Evolutionary conservation across 92 coral and sea anemone genomes (phyloP), one percentile per base, ranked within the genome.

Genomic region (Palythoa grandis): DNA sequence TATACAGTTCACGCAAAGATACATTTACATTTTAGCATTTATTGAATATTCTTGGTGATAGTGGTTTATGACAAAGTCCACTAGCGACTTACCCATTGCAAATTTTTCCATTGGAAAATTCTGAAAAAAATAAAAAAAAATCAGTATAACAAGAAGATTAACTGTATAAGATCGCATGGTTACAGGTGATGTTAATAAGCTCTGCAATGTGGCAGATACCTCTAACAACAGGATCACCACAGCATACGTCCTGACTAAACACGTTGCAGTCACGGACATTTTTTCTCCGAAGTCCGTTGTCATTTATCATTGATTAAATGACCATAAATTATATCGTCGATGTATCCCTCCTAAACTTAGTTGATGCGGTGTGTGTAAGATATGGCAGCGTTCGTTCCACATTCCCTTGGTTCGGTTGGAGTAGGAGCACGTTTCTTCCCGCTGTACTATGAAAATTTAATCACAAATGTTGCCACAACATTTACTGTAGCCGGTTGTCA

Each of bases 381-480:
- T 67, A 70, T 19, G 63, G 39, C 74, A 48, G 43, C 47, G 48
- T 16, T 69, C 6, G 17, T 11, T 11, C 17, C 40, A 61, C 57
- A 63, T 22, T 80, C 74, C 66, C 72, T 68, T 80, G 85, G 24
- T 68, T 66, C 22, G 20, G 57, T 78, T 52, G 37, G 38, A 20
- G 38, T 14, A 35, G 13, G 72, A 78, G 70, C 74, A 24, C 16
- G 52, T 24, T 17, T 80, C 74, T 43, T 47, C 60, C 85, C 39
- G 85, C 72, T 80, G 60, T 19, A 80, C 74, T 66, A 80, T 80
- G 61, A 80, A 80, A 80, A 80, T 66, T 80, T 80, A 80, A 80
- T 80, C 74, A 80, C 47, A 50, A 43, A 63, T 80, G 72, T 80
- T 66, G 54, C 85, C 85, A 80, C 85, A 80, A 80, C 85, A 80